These are phyloP conservation scores for Budorcas taxicolor DNA, from an alignment of 2,113 vertebrate species.

Conservation along the genomic window DNA sequence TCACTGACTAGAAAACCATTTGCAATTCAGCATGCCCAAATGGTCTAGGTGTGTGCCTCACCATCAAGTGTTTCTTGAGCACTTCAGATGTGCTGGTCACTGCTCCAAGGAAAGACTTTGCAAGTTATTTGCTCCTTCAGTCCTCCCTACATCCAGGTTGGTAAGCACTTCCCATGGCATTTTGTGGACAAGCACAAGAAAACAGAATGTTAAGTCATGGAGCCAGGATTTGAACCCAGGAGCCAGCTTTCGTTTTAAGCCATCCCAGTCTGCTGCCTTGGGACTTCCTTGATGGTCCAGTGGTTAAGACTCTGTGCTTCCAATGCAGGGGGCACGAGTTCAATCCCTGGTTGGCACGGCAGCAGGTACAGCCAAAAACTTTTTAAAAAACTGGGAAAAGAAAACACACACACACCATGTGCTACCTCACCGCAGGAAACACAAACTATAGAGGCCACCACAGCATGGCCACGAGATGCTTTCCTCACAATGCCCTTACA, in stretches of 20 bases:
- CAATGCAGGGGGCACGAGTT: background rate
- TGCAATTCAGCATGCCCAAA: background rate
- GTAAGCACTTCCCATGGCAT: background rate
- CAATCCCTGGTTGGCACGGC: background rate
- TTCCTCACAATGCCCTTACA: background rate
- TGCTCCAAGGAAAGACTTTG: background rate
- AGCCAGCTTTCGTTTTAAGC: background rate
- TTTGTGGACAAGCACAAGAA: background rate
- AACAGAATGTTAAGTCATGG: rapidly evolving
- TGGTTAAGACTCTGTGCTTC: background rate
- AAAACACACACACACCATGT: background rate
- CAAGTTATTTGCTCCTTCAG: background rate
- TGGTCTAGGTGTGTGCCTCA: background rate
- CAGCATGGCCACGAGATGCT: background rate
- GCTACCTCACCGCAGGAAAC: background rate
- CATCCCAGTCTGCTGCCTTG: background rate
- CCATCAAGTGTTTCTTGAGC: background rate
- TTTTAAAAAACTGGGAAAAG: background rate
- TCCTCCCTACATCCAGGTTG: background rate
- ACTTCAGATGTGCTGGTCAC: background rate
- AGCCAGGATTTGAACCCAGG: background rate
- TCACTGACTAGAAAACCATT: background rate
- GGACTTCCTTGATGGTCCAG: background rate
- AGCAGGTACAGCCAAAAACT: background rate
- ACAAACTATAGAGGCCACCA: background rate